Conservation (phyloP, 2,888 invertebrate species). For the Drosophila atroscutellata region DNA sequence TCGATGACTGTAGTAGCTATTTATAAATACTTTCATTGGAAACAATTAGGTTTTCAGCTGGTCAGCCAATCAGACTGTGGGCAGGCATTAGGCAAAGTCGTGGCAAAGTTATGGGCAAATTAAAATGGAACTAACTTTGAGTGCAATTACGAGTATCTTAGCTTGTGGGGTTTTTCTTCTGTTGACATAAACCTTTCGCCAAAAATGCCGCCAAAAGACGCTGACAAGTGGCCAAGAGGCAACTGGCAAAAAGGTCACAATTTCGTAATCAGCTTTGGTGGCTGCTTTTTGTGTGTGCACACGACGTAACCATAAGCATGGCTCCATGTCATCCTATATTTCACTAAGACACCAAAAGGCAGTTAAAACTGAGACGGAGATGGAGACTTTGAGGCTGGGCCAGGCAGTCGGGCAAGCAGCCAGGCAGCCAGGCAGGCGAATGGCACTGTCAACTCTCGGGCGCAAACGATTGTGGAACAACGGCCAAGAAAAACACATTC, state of each 20-base stretch:
- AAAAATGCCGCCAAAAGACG: slow-evolving; percentile 69
- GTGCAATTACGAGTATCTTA: slow-evolving; percentile 58
- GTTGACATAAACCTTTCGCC: slow-evolving; percentile 81
- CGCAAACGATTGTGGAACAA: slow-evolving; percentile 59
- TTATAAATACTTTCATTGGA: slow-evolving; percentile 16
- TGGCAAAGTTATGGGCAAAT: slow-evolving; percentile 71
- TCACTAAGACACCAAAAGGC: slow-evolving; percentile 63
- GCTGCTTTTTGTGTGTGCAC: slow-evolving; percentile 47
- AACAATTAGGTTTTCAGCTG: slow-evolving; percentile 14
- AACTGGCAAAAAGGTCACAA: slow-evolving; percentile 72
- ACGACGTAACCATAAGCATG: slow-evolving; percentile 75
- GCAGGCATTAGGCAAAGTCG: slow-evolving; percentile 39
- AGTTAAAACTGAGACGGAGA: slow-evolving; percentile 11
- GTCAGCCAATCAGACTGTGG: slow-evolving; percentile 13
- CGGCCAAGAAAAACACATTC: slow-evolving; percentile 57
- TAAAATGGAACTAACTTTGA: slow-evolving; percentile 58
- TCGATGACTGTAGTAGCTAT: background rate
- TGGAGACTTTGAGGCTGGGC: slow-evolving; percentile 27
- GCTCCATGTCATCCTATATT: slow-evolving; percentile 81
- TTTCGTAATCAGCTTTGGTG: slow-evolving; percentile 73
- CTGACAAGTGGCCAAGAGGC: slow-evolving; percentile 71
- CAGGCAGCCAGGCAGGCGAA: slow-evolving; percentile 35
- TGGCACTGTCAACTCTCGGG: slow-evolving; percentile 69
- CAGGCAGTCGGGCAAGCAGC: slow-evolving; percentile 7
- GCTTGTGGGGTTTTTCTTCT: slow-evolving; percentile 20